Evolutionary conservation across 2,113 vertebrate genomes (phyloP).

Genomic region (Cyprinodon tularosa): DNA sequence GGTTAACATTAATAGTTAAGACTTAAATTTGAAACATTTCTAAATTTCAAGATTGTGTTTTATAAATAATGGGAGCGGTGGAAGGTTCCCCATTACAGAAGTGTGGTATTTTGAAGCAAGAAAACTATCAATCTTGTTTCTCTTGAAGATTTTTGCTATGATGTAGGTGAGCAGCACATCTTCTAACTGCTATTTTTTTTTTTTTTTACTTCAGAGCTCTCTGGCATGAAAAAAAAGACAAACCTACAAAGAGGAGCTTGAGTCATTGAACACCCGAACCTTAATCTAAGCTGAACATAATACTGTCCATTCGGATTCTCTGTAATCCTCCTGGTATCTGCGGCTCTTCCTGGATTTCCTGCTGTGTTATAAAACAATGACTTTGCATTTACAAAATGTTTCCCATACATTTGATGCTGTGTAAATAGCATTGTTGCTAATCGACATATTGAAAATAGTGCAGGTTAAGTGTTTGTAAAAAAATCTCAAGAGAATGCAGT

Average conservation of each 20-base stretch:
- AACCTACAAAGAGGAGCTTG: conserved; percentile 33
- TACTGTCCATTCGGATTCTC: conserved; percentile 32
- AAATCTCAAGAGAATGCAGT: neutral
- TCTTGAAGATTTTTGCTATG: conserved; percentile 25
- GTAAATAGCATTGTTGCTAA: conserved; percentile 4
- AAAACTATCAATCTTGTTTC: conserved; percentile 3
- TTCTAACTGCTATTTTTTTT: conserved; percentile 15
- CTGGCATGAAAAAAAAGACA: conserved; percentile 42
- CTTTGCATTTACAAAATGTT: conserved; percentile 19
- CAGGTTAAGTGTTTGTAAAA: conserved; percentile 1
- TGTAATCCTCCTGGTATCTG: conserved; percentile 38
- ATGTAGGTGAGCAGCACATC: conserved; percentile 43
- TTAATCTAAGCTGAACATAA: conserved; percentile 41
- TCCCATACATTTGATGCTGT: neutral
- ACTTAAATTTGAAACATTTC: conserved; percentile 46
- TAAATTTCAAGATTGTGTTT: conserved; percentile 37
- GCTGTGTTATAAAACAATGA: conserved; percentile 30
- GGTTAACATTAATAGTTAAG: conserved; percentile 22
- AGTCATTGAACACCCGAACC: conserved; percentile 29
- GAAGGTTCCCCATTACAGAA: conserved; percentile 37
- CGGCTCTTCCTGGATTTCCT: conserved; percentile 41
- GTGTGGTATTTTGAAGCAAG: conserved; percentile 19
- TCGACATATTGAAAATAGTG: neutral
- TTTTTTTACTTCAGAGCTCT: conserved; percentile 27
- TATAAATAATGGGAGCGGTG: conserved; percentile 31